Evolutionary conservation across 30 jellyfish, hydroid and myxozoan species (phyloP).

Genomic region (Turritopsis dohrnii): DNA sequence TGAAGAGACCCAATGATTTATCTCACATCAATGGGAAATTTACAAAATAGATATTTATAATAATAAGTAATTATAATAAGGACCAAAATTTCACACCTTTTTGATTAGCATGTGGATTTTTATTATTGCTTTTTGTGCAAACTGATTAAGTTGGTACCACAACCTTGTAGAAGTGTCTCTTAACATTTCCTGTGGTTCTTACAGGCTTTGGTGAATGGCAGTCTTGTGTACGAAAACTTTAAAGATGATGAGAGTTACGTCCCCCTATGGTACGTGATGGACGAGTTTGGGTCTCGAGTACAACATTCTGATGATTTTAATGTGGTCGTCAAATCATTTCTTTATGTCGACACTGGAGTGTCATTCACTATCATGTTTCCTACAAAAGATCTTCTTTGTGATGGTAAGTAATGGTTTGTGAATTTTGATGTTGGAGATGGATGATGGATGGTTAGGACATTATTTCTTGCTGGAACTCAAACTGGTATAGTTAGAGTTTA

Average conservation of each 20-base stretch:
- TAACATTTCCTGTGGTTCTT: too few relatives aligned
- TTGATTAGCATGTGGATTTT: too few relatives aligned
- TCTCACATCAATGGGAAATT: too few relatives aligned
- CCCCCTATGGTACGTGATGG: slow-evolving; percentile 67
- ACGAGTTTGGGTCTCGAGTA: slow-evolving; percentile 61
- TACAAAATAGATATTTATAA: too few relatives aligned
- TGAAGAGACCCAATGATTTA: too few relatives aligned
- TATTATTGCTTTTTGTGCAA: not conserved
- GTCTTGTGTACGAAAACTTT: not conserved
- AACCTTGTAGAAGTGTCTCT: too few relatives aligned
- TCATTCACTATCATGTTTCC: slow-evolving; percentile 53
- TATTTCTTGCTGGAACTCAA: too few relatives aligned
- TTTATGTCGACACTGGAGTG: slow-evolving; percentile 36
- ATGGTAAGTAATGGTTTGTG: slow-evolving; percentile 19
- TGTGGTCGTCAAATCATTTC: slow-evolving; percentile 45
- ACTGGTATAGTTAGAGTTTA: too few relatives aligned
- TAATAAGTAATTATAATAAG: too few relatives aligned
- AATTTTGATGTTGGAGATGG: too few relatives aligned
- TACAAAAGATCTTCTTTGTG: slow-evolving; percentile 27
- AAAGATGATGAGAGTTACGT: slow-evolving; percentile 36
- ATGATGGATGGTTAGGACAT: too few relatives aligned
- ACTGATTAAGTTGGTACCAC: not conserved
- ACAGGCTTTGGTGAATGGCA: slow-evolving; percentile 38
- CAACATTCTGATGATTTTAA: slow-evolving; percentile 60
- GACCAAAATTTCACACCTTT: too few relatives aligned